A percentile compares a stretch with the other conserved stretches of the same genome.
These are phyloP conservation scores for Pyrgilauda ruficollis DNA, from an alignment of 2,113 vertebrate genomes.

Conservation along the genomic window DNA sequence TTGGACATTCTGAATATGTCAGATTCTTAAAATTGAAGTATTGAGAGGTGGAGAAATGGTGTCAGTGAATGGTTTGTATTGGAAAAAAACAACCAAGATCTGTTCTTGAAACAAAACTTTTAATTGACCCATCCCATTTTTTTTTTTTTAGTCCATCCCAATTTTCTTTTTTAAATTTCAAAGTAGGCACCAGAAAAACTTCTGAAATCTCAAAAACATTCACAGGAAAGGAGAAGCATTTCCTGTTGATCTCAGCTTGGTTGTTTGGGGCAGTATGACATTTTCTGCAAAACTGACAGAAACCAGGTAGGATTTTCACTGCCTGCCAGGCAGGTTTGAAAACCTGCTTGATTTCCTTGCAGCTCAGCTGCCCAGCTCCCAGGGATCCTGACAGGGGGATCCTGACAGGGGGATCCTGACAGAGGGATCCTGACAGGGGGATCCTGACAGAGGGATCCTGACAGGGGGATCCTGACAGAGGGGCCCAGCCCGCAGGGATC, in stretches of 20 bases:
- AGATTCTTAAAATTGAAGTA: not conserved
- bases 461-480: too few relatives aligned
- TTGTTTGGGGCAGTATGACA: not conserved
- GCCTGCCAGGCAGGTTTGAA: conserved; percentile 36
- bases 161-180: not conserved
- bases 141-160: not conserved
- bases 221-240: not conserved
- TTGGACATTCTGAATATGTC: not conserved
- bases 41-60: not conserved
- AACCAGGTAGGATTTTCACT: conserved; percentile 3
- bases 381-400: not conserved
- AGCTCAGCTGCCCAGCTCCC: not conserved
- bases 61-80: not conserved
- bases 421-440: too few relatives aligned
- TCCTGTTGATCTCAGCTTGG: conserved; percentile 2
- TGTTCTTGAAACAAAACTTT: not conserved
- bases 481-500: too few relatives aligned
- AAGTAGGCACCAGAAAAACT: not conserved
- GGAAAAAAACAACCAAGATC: not conserved
- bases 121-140: not conserved
- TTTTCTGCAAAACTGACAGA: not conserved
- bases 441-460: too few relatives aligned
- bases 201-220: not conserved
- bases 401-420: too few relatives aligned
- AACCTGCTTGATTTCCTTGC: conserved; percentile 33